These are phyloP conservation scores for Megaleporinus macrocephalus DNA, from an alignment of 2,113 vertebrate species.

Conservation along the genomic window DNA sequence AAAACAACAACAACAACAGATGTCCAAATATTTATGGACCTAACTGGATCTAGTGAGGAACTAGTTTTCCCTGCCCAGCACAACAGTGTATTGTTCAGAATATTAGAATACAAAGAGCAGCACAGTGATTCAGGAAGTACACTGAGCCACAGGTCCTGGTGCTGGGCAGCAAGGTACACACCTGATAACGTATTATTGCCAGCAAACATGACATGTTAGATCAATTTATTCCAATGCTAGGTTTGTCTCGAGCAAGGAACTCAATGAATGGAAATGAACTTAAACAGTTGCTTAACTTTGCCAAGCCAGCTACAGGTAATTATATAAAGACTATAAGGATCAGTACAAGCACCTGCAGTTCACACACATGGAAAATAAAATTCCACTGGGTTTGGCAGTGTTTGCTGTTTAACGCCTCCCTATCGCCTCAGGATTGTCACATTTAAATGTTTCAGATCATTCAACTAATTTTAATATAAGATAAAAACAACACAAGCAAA, in stretches of 20 bases:
- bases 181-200: neutral
- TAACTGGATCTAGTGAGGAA: neutral
- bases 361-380: neutral
- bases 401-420: neutral
- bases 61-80: neutral
- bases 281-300: too few species aligned
- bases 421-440: too few species aligned
- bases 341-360: neutral
- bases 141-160: neutral
- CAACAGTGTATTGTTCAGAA: neutral
- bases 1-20: too few species aligned
- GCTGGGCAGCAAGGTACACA: constrained; percentile 1
- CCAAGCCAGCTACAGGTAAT: too few species aligned
- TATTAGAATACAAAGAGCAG: constrained; percentile 13
- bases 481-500: too few species aligned
- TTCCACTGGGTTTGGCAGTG: neutral
- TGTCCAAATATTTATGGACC: too few species aligned
- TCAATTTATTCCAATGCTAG: too few species aligned
- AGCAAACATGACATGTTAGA: too few species aligned
- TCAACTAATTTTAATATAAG: too few species aligned
- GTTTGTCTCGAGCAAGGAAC: neutral
- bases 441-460: too few species aligned
- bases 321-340: neutral
- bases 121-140: constrained; percentile 30
- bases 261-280: neutral